These are phyloP conservation scores for Pseudorectes ferrugineus DNA, from an alignment of 2,113 vertebrate genomes.

Conservation along the genomic window DNA sequence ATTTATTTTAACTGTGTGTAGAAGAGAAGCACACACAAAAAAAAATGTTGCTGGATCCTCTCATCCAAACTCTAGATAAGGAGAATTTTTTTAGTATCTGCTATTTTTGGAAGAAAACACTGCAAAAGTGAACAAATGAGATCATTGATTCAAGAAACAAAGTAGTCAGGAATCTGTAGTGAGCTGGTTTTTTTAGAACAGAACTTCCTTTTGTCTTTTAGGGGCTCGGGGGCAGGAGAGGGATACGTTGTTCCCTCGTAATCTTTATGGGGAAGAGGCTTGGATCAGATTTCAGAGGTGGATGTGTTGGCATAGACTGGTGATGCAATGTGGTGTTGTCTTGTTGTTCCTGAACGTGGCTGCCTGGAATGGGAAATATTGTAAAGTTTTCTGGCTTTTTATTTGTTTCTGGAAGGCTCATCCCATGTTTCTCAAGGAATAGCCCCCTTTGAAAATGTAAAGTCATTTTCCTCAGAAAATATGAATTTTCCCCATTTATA, in stretches of 20 bases:
- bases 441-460: neutral
- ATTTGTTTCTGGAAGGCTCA: neutral
- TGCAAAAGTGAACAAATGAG: neutral
- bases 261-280: neutral
- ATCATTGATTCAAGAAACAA: neutral
- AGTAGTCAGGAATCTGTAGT: neutral
- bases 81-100: neutral
- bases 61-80: neutral
- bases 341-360: neutral
- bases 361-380: neutral
- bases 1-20: neutral
- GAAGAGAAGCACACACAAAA: neutral
- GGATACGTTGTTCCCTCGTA: rapidly evolving
- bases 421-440: neutral
- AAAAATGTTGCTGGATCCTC: neutral
- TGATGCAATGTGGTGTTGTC: neutral
- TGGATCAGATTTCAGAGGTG: neutral
- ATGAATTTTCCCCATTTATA: neutral
- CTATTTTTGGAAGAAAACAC: neutral
- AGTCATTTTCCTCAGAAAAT: neutral
- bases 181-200: neutral
- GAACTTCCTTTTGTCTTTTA: conserved; percentile 8
- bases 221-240: neutral
- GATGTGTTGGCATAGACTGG: neutral
- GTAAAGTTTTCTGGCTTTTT: neutral